Percentiles rank a stretch among this genome's conserved stretches.
These are phyloP conservation scores for Ophion ellenae DNA, from an alignment of 2,888 invertebrate species.

Conservation along the genomic window DNA sequence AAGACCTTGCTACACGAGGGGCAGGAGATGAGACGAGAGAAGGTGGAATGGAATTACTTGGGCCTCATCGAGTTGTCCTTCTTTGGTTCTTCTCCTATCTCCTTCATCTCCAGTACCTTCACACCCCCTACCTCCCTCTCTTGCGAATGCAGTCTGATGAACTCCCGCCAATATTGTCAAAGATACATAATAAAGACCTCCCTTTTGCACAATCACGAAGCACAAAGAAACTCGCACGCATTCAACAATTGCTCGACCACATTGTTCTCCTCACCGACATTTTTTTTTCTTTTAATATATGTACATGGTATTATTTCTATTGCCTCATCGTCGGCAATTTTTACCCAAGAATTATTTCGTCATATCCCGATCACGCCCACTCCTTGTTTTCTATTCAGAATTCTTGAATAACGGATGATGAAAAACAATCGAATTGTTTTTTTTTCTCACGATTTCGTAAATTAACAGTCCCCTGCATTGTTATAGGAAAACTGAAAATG, in stretches of 20 bases:
- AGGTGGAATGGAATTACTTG: slow-evolving; percentile 52
- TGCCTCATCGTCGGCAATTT: slow-evolving; percentile 17
- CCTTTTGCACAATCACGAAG: slow-evolving; percentile 44
- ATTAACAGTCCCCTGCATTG: background rate
- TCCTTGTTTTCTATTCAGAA: background rate
- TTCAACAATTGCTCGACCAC: slow-evolving; percentile 42
- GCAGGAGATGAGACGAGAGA: background rate
- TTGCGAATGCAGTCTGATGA: background rate
- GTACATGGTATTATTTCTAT: slow-evolving; percentile 19
- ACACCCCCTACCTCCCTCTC: slow-evolving; percentile 17
- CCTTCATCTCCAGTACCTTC: background rate
- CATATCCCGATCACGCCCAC: background rate
- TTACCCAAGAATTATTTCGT: slow-evolving; percentile 13
- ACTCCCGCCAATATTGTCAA: slow-evolving; percentile 35
- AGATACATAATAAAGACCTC: slow-evolving; percentile 40
- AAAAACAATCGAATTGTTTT: background rate
- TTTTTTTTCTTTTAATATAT: background rate
- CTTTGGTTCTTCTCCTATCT: slow-evolving; percentile 35
- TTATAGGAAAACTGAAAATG: background rate
- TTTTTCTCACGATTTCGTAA: background rate
- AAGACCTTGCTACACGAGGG: slow-evolving; percentile 69
- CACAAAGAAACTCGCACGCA: background rate
- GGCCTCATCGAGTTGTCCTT: slow-evolving; percentile 65
- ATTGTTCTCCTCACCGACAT: slow-evolving; percentile 17
- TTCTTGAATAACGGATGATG: background rate